Evolutionary conservation across 2,113 vertebrate species (phyloP), one percentile per base, ranked within the genome.

Genomic region (Athene cunicularia): DNA sequence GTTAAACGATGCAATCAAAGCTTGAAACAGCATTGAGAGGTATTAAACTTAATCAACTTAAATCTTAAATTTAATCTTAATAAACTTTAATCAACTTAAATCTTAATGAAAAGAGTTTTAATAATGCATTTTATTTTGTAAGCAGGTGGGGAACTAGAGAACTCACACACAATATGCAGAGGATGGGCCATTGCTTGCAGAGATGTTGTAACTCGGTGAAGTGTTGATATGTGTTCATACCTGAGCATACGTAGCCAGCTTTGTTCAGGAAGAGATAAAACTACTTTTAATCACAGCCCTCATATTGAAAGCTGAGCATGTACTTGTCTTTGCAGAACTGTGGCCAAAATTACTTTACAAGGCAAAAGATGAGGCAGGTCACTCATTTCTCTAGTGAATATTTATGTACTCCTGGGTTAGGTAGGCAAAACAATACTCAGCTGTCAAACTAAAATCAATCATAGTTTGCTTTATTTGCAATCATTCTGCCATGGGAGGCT

Each of bases 351-450:
- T 2, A 67, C 49, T 83, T 83, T 30, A 72, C 39, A 76, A 85
- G 24, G 52, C 70, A 59, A 80, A 91, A 87, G 68, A 75, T 49
- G 58, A 82, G 28, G 32, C 35, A 85, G 73, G 52, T 87, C 83
- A 87, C 26, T 95, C 43, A 45, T 82, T 95, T 86, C 75, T 80
- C 80, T 86, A 9, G 64, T 84, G 94, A 90, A 74, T 66, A 39
- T 39, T 86, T 83, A 52, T 22, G 64, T 52, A 19, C 33, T 81
- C 53, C 49, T 89, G 50, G 41, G 45, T 72, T 60, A 85, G 66
- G 39, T 41, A 58, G 66, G 52, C 41, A 82, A 93, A 95, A 75
- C 41, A 60, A 58, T 58, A 67, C 49, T 79, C 64, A 73, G 45
- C 66, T 79, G 45, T 87, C 80, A 64, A 86, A 88, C 30, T 68